Conservation (phyloP, 2,797 vertebrate species). For the Cyclopterus lumpus region DNA sequence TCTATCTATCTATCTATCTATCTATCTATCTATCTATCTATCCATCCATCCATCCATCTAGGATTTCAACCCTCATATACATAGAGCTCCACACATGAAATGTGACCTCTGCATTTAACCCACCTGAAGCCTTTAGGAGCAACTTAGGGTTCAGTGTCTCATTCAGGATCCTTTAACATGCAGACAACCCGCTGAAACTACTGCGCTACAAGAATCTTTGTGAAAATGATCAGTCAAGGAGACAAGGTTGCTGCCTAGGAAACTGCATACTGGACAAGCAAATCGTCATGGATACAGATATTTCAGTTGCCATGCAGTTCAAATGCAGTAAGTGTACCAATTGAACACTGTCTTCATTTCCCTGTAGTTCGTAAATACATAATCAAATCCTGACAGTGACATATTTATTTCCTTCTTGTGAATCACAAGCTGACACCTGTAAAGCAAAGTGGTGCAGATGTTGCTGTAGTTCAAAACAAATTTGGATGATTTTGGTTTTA, state of each 20-base stretch:
- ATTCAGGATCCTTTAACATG: background rate
- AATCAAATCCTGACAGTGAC: background rate
- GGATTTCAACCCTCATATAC: background rate
- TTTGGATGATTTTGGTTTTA: slow-evolving; percentile 3
- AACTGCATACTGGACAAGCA: slow-evolving; percentile 39
- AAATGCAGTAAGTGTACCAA: slow-evolving; percentile 9
- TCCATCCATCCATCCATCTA: slow-evolving; percentile 13
- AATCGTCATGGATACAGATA: slow-evolving; percentile 60
- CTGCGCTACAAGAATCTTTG: background rate
- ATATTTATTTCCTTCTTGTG: background rate
- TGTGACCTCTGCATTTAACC: background rate
- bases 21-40: background rate
- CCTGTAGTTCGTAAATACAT: background rate
- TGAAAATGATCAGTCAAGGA: background rate
- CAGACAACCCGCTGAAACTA: background rate
- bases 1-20: background rate
- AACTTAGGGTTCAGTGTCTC: background rate
- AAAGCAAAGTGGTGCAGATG: slow-evolving; percentile 1
- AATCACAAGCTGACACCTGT: background rate
- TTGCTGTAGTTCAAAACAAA: slow-evolving; percentile 2
- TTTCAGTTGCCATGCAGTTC: slow-evolving; percentile 38
- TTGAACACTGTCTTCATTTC: background rate
- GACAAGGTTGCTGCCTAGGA: slow-evolving; percentile 56
- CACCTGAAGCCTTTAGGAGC: background rate
- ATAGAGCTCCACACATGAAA: background rate